Base-by-base conservation (phyloP, 2,797 vertebrate genomes). In the Triplophysa yarkandensis region DNA sequence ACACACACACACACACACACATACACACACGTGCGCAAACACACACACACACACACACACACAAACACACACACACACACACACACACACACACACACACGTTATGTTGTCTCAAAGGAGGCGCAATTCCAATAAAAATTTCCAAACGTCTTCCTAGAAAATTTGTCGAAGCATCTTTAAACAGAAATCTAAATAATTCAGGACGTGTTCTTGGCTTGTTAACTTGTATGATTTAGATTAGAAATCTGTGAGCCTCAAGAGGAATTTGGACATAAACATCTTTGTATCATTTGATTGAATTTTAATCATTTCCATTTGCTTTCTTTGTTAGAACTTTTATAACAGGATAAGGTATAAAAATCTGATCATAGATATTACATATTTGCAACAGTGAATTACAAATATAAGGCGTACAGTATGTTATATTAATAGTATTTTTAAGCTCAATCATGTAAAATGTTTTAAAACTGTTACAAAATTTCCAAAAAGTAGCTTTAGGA, bases 31-130 rank as follows among this genome's bases (percentile, higher is more conserved):
- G 81, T 78, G 72, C 65, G 48, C 32, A 60, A 13, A 62, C 32
- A 78, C 55, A 62, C 52, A 34, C 72, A n/a, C n/a, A n/a, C n/a
- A 81, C 77, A 76, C 32, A 68, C 65, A 55, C 32, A 60, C n/a
- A 62, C 32, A 78, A 44, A 62, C 52, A 34, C 72, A n/a, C n/a
- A n/a, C n/a, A 81, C 77, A 76, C 32, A 68, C 65, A 55, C 32
- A 60, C n/a, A 62, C 32, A 78, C 55, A 62, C 52, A 34, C 65
- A 55, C 60, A 75, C 52, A 71, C 32, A 57, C 46, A 69, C 39
- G 4, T 34, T n/a, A 41, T 55, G 46, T 25, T 55, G 23, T 21
- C 39, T 41, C 11, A 64, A 54, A 50, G 30, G 19, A 23, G 61
- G 34, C 1, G 0, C 34, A 65, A 50, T 80, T 62, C n/a, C 43